Evolutionary conservation across 2,797 vertebrate species (phyloP), one percentile per base, ranked within the genome.

Genomic region (Hemitrygon akajei): DNA sequence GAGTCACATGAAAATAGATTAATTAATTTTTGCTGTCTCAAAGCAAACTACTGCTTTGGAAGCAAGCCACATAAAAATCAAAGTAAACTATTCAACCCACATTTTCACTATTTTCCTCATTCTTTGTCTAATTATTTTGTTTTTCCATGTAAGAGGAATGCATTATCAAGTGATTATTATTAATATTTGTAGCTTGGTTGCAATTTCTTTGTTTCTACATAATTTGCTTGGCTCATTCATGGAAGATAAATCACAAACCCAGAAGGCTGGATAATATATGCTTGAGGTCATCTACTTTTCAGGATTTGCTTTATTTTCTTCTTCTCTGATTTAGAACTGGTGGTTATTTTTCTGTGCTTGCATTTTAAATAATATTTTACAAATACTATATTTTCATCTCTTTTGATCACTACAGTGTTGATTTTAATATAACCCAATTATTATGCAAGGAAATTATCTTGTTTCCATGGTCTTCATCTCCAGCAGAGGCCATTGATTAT

Each of bases 241-340:
- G 63, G 84, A 30, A 87, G 34, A 34, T 66, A 63, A 87, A 66
- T 20, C 3, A 87, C 16, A 63, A 87, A 16, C 5, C 30, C 81
- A 84, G 12, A 20, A 12, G 30, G 14, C 58, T 87, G 30, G 58
- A 66, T 87, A 87, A 66, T 66, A 58, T 87, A 34, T n/a, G 12
- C 58, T 20, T 14, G 3, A 87, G 84, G 63, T 63, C 58, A 66
- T 87, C 58, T 87, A 30, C 27, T 87, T 87, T 30, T 30, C 16
- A 27, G 27, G 30, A 87, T 87, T 87, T 87, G 84, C 60, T 87
- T 77, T 63, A 87, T 63, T 87, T 12, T n/a, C n/a, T 58, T n/a
- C 7, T 87, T 60, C 84, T 87, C 60, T 63, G 30, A 6, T 87
- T 60, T 87, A 27, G 5, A 89, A 34, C 58, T 66, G 60, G 14